Percentiles rank a stretch among this genome's conserved stretches.
phyloP scores from a whole-genome alignment of 2,888 invertebrate genomes.

The Trissolcus brochymenae region DNA sequence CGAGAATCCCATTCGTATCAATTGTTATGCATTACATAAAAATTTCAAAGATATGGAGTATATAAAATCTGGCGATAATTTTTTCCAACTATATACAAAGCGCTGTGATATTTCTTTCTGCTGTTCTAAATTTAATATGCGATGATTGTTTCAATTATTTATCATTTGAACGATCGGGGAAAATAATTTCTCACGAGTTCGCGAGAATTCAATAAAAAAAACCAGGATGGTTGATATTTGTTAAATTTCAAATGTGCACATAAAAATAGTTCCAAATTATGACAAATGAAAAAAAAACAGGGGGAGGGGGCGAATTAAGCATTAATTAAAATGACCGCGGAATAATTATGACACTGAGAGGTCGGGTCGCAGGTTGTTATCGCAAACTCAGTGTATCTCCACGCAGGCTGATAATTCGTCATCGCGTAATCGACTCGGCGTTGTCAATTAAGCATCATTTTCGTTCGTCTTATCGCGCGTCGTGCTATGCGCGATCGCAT shows the following conservation, averaged over 20 bases:
- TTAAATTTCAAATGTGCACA: slow-evolving; percentile 19
- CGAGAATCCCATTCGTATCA: slow-evolving; percentile 19
- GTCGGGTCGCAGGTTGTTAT: neutral
- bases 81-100: no score
- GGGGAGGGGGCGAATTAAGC: slow-evolving; percentile 1
- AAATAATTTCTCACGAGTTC: slow-evolving; percentile 26
- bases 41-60: neutral
- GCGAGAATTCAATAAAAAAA: slow-evolving; percentile 27
- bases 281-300: slow-evolving; percentile 16
- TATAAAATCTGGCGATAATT: no score
- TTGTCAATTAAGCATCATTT: slow-evolving; percentile 40
- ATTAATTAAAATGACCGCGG: slow-evolving; percentile 7
- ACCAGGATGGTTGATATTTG: slow-evolving; percentile 38
- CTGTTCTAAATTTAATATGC: neutral
- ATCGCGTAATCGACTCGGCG: slow-evolving; percentile 23
- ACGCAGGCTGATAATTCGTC: slow-evolving; percentile 11
- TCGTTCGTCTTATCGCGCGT: slow-evolving; percentile 32
- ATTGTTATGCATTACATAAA: slow-evolving; percentile 15
- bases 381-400: slow-evolving; percentile 10
- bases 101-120: no score
- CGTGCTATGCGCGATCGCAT: slow-evolving; percentile 18
- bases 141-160: slow-evolving; percentile 12
- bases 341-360: neutral
- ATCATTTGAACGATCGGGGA: slow-evolving; percentile 28
- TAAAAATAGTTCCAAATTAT: no score